Conservation (phyloP, 2,113 vertebrate genomes). For the Pampusana beccarii region DNA sequence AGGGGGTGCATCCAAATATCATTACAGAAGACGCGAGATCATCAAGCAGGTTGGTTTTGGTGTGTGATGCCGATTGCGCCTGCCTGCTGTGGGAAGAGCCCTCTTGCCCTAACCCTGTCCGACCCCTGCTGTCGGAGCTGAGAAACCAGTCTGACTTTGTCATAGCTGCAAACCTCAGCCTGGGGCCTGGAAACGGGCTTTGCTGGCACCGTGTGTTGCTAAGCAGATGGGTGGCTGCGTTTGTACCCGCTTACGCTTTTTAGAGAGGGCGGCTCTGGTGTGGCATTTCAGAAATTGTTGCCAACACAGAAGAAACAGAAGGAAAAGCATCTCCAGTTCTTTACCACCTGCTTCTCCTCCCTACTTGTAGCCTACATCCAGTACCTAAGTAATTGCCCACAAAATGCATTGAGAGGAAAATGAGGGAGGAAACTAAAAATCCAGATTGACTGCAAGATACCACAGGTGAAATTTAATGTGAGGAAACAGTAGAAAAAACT, state of each 20-base stretch:
- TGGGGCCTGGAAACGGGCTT: background rate
- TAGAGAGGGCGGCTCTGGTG: slow-evolving; percentile 31
- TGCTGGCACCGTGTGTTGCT: slow-evolving; percentile 55
- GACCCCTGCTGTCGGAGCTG: background rate
- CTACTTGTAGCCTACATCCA: background rate
- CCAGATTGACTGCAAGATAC: background rate
- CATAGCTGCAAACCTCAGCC: background rate
- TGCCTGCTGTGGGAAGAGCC: background rate
- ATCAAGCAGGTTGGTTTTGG: background rate
- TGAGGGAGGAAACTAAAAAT: background rate
- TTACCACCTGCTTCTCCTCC: background rate
- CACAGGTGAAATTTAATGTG: background rate
- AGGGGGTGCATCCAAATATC: background rate
- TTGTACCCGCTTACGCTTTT: slow-evolving; percentile 21
- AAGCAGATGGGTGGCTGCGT: slow-evolving; percentile 54
- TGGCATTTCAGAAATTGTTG: slow-evolving; percentile 23
- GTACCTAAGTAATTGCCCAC: background rate
- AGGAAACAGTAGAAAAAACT: background rate
- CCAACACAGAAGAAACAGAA: background rate
- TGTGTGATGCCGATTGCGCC: background rate
- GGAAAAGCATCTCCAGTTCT: slow-evolving; percentile 2
- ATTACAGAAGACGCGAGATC: accelerated
- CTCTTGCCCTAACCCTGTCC: background rate
- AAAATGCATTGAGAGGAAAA: background rate
- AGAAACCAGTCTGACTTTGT: background rate